Evolutionary conservation across 2,888 invertebrate species (phyloP), one percentile per base, ranked within the genome.

Genomic region (Leptopterna dolabrata): DNA sequence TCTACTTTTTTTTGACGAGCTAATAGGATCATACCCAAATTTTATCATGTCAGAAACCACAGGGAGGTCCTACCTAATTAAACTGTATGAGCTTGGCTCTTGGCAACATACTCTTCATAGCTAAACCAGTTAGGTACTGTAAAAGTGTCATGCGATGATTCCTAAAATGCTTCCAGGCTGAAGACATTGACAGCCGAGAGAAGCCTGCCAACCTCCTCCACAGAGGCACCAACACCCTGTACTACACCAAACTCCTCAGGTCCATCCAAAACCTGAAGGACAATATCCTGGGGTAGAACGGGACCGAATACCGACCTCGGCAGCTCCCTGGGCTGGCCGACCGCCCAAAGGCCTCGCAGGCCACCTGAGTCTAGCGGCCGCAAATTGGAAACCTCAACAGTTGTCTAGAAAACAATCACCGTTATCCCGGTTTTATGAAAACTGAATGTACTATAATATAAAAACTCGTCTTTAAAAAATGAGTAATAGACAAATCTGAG

Each of bases 241-340:
- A 85, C 51, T 86, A 86, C 55, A 86, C 86, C 13, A 86, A 86
- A 36, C 55, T 86, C 24, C 76, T 86, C 55, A 76, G 86, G 29
- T 30, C 45, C 27, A 86, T 86, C 45, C 86, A 86, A 36, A 76
- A 55, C 76, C 36, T 86, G 55, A 76, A 86, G 63, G 86, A 86
- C 41, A 86, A 78, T 41, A 55, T 83, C 27, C 16, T 81, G 81
- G 81, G 47, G 36, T 81, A 45, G 45, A 78, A 45, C 43, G 24
- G 27, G 63, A 13, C 63, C 24, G 63, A 63, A 47, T 14, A 24
- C 7, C 63, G 63, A 63, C 63, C 9, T 63, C 63, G 63, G 63
- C 63, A 63, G 24, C 24, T 63, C 13, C 27, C 63, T 63, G 63
- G 63, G 63, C 63, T 63, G 6, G 63, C 63, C 24, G 63, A 63